Evolutionary conservation across 2,888 invertebrate genomes (phyloP).

Genomic region (Seira sanloemensis): DNA sequence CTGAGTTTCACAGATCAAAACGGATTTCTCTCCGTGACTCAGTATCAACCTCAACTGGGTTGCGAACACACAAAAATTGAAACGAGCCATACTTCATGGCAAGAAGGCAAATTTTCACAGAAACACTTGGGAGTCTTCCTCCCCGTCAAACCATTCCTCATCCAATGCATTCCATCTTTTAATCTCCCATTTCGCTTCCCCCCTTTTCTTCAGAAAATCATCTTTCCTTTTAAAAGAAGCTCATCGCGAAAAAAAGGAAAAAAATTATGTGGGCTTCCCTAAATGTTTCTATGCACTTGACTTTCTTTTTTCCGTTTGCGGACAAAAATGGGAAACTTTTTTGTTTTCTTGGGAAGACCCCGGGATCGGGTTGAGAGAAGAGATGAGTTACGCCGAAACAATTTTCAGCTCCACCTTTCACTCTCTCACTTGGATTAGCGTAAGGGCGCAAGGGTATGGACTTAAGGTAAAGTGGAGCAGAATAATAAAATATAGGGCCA

Average conservation of each 20-base stretch:
- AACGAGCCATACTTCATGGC: conserved; percentile 49
- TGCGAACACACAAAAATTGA: conserved; percentile 58
- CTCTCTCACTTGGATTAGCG: neutral
- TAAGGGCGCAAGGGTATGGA: no score
- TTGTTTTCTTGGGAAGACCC: no score
- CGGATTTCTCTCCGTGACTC: conserved; percentile 55
- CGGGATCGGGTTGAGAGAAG: neutral
- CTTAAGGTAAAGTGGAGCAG: neutral
- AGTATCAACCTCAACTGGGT: conserved; percentile 52
- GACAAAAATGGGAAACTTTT: no score
- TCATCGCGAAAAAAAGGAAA: conserved; percentile 12
- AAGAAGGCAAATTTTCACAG: conserved; percentile 42
- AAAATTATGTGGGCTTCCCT: conserved; percentile 11
- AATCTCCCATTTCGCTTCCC: neutral
- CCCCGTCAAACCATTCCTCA: conserved; percentile 39
- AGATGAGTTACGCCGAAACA: neutral
- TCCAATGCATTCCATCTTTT: conserved; percentile 44
- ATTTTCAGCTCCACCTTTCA: neutral
- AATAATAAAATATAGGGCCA: neutral
- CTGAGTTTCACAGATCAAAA: conserved; percentile 54
- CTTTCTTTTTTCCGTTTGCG: no score
- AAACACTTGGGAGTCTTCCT: conserved; percentile 42
- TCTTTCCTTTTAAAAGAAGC: conserved; percentile 1
- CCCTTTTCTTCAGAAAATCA: conserved; percentile 28
- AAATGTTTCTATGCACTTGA: neutral